Conservation (phyloP, 1,140 invertebrate genomes). For the Brachionus rubens region DNA sequence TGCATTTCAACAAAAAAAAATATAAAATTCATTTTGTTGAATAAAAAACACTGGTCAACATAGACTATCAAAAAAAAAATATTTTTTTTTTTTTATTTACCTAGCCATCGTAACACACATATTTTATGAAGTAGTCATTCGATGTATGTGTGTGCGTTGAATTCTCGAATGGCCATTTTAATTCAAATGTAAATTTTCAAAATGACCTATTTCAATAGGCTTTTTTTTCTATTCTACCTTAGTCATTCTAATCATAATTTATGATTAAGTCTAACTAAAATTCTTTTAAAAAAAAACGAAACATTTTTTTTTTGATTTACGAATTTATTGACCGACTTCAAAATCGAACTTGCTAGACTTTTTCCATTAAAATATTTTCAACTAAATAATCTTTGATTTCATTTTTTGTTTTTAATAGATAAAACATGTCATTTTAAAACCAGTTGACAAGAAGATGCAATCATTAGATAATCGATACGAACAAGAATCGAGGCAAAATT, state of each 20-base stretch:
- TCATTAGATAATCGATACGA: neutral
- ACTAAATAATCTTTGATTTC: neutral
- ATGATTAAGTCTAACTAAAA: constrained; percentile 21
- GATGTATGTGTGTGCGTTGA: neutral
- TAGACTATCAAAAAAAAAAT: no score
- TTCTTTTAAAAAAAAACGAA: neutral
- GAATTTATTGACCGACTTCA: constrained; percentile 27
- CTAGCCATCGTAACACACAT: no score
- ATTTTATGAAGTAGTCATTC: constrained; percentile 4
- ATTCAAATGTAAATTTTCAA: constrained; percentile 1
- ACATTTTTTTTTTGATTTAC: constrained; percentile 1
- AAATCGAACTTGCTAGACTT: neutral
- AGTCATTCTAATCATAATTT: neutral
- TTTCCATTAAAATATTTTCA: neutral
- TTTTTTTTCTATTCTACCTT: neutral
- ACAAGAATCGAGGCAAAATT: neutral
- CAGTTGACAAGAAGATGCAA: neutral
- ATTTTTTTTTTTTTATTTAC: no score
- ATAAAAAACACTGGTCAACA: no score
- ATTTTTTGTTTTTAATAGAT: no score
- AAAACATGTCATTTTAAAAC: no score
- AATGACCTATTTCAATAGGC: constrained; percentile 24
- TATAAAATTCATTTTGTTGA: no score
- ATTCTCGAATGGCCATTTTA: constrained; percentile 21
- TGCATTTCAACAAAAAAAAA: no score